phyloP scores from a whole-genome alignment of 2,797 vertebrate genomes.

The Crocodylus rhombifer region DNA sequence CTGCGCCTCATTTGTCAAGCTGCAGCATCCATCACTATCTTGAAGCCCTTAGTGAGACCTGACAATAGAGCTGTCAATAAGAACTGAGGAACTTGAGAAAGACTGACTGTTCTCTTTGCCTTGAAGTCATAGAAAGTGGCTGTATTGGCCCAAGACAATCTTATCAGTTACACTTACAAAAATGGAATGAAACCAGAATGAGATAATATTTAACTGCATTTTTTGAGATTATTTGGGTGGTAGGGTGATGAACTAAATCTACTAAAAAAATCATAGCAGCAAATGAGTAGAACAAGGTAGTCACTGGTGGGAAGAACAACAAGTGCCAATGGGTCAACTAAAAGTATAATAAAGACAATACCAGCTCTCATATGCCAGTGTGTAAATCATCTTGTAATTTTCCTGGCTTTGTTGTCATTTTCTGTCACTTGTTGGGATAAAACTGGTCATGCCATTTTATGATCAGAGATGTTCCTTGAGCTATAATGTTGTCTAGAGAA shows the following conservation, averaged over 20 bases:
- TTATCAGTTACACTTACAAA: background rate
- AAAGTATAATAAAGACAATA: constrained; percentile 45
- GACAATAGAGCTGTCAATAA: background rate
- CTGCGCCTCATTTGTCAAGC: constrained; percentile 7
- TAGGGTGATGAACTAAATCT: constrained; percentile 37
- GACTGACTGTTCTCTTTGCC: background rate
- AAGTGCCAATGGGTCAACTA: constrained; percentile 44
- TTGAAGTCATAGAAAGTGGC: background rate
- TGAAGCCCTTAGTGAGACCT: background rate
- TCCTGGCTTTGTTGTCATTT: background rate
- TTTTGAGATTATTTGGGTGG: background rate
- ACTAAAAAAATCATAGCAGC: constrained; percentile 55
- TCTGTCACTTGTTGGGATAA: background rate
- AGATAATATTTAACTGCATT: background rate
- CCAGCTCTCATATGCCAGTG: constrained; percentile 32
- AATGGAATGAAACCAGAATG: constrained; percentile 5
- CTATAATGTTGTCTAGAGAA: background rate
- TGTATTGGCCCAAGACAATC: background rate
- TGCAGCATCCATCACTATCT: accelerated
- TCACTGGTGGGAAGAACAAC: constrained; percentile 55
- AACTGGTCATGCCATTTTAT: background rate
- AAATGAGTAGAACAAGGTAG: constrained; percentile 64
- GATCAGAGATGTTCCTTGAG: background rate
- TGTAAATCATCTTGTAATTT: constrained; percentile 13
- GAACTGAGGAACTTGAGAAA: background rate